These are phyloP conservation scores for Prunella fulvescens DNA, from an alignment of 2,113 vertebrate genomes.

Conservation along the genomic window DNA sequence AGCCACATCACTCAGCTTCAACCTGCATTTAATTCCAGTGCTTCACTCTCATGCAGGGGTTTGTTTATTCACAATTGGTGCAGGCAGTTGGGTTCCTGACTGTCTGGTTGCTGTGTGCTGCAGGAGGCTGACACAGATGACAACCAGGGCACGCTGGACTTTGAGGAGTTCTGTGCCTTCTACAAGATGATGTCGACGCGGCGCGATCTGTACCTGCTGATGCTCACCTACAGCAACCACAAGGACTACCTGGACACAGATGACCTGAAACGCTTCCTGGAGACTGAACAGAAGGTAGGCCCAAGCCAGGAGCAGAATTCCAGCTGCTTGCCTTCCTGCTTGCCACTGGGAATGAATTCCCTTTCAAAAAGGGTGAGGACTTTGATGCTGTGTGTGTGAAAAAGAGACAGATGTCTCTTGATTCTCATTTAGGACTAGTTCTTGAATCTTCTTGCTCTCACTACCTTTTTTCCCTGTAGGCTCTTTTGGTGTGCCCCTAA, in stretches of 20 bases:
- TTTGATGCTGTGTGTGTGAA: accelerated
- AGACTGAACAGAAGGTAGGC: constrained; percentile 90
- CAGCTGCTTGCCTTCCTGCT: neutral
- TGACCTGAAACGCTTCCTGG: constrained; percentile 85
- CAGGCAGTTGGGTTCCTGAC: neutral
- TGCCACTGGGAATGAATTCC: neutral
- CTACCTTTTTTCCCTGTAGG: neutral
- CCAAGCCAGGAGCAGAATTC: neutral
- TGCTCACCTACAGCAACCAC: constrained; percentile 96
- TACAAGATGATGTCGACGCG: constrained; percentile 99
- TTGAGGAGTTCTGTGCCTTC: constrained; percentile 97
- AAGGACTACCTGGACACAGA: constrained; percentile 87
- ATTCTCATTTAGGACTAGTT: neutral
- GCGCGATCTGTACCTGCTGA: constrained; percentile 91
- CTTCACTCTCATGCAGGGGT: neutral
- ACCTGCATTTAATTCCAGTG: neutral
- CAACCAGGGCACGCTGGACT: constrained; percentile 88
- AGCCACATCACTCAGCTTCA: neutral
- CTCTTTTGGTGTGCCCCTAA: neutral
- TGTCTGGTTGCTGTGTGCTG: neutral
- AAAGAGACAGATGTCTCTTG: neutral
- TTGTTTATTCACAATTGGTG: neutral
- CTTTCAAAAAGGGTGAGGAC: neutral
- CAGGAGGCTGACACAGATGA: constrained; percentile 97
- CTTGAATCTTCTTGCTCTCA: neutral